Evolutionary conservation across 2,888 invertebrate species (phyloP), one percentile per base, ranked within the genome.

Genomic region (Boloria selene): DNA sequence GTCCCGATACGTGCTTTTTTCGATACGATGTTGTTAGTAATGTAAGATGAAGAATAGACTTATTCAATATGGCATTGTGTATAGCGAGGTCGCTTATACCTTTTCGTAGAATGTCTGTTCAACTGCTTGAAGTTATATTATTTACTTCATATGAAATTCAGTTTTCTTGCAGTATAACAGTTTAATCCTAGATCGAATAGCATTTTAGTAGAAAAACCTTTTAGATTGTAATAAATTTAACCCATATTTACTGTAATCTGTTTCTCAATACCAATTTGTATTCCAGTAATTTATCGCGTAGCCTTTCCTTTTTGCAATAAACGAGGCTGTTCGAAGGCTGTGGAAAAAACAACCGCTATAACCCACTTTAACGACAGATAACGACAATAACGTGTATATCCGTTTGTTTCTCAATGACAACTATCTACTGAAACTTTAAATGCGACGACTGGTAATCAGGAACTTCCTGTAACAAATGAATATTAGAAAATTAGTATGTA

Each of bases 231-330:
- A 42, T 56, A 56, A 44, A 56, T 22, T 22, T 7, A 22, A 56
- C 7, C 18, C 2, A 42, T 16, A 6, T 13, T 14, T 42, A 14
- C 44, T 53, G 14, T n/a, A 13, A 38, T 38, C 51, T 50, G 7
- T 16, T 50, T 51, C 22, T 22, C 18, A 50, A 50, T 44, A 16
- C 18, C 58, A 66, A 62, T 66, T 66, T 31, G 62, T 62, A 58
- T 53, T 38, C 47, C 62, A 52, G 61, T 58, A 47, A 66, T 62
- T 56, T 62, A 47, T 38, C 16, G 49, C 18, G 16, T 53, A 42
- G 56, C 45, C 65, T 66, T 61, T 58, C 66, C 61, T 66, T 54
- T 66, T 52, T 52, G 62, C 47, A 49, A 52, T 58, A 22, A 58
- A 62, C 44, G 53, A 62, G 50, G 55, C 51, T 47, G 45, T 44